Percentiles rank a stretch among this genome's conserved stretches.
Conservation (phyloP, 2,888 invertebrate genomes). For the Spodoptera littoralis region DNA sequence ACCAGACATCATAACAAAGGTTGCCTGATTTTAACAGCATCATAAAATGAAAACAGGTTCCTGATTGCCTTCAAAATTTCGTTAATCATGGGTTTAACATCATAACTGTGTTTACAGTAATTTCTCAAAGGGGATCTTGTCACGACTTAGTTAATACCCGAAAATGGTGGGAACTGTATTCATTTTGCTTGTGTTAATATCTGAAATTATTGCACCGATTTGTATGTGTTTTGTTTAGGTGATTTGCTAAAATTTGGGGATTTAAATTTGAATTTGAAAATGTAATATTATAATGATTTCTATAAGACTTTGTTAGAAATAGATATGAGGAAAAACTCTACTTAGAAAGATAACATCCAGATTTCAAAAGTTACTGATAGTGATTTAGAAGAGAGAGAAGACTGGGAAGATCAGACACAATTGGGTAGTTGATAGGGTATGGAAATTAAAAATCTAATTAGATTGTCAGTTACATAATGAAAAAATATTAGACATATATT, state of each 20-base stretch:
- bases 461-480: too few species aligned
- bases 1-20: not conserved
- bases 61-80: slow-evolving; percentile 61
- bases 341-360: too few species aligned
- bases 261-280: too few species aligned
- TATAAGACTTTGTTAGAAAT: too few species aligned
- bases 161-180: slow-evolving; percentile 57
- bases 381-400: too few species aligned
- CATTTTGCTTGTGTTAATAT: slow-evolving; percentile 52
- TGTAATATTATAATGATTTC: too few species aligned
- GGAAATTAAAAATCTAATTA: too few species aligned
- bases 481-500: too few species aligned
- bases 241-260: slow-evolving; percentile 13
- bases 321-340: too few species aligned
- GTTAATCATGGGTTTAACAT: slow-evolving; percentile 58
- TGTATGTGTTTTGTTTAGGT: slow-evolving; percentile 34
- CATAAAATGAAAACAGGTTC: slow-evolving; percentile 60
- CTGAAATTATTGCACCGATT: slow-evolving; percentile 54
- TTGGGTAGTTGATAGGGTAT: too few species aligned
- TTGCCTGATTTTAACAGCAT: slow-evolving; percentile 28
- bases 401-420: too few species aligned
- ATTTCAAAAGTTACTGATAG: too few species aligned
- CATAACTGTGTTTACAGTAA: slow-evolving; percentile 58
- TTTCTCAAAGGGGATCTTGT: slow-evolving; percentile 61
- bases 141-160: slow-evolving; percentile 59